Percentiles rank a stretch among this genome's conserved stretches.
These are phyloP conservation scores for Stenurella melanura DNA, from an alignment of 2,888 invertebrate species.

Conservation along the genomic window DNA sequence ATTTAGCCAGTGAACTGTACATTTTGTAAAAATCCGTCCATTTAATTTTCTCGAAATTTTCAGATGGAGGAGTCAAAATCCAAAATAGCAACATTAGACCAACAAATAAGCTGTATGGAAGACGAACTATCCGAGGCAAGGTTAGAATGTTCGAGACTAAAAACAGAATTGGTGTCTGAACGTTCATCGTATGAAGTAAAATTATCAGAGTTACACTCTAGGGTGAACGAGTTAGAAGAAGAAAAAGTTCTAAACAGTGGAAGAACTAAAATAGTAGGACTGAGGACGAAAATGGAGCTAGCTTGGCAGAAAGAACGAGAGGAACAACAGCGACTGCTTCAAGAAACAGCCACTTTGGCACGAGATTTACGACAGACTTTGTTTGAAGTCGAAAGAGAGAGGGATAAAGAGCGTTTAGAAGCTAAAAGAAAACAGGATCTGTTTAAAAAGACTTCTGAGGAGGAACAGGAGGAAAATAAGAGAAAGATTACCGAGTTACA, in stretches of 20 bases:
- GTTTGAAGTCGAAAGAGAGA: constrained; percentile 91
- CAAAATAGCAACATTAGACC: constrained; percentile 84
- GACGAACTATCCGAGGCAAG: constrained; percentile 91
- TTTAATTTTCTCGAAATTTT: constrained; percentile 34
- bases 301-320: constrained; percentile 96
- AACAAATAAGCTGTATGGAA: constrained; percentile 89
- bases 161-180: constrained; percentile 93
- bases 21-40: too few species aligned
- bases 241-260: constrained; percentile 89
- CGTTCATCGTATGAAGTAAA: constrained; percentile 90
- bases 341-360: constrained; percentile 92
- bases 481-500: constrained; percentile 89
- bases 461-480: constrained; percentile 92
- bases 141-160: constrained; percentile 87
- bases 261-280: constrained; percentile 88
- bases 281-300: constrained; percentile 90
- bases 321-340: constrained; percentile 91
- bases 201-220: constrained; percentile 90
- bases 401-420: constrained; percentile 91
- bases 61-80: constrained; percentile 82
- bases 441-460: constrained; percentile 87
- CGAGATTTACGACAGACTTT: constrained; percentile 90
- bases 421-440: constrained; percentile 90
- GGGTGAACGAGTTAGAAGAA: constrained; percentile 92
- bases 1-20: too few species aligned